Evolutionary conservation across 2,888 invertebrate species (phyloP).

Genomic region (Stenurella melanura): DNA sequence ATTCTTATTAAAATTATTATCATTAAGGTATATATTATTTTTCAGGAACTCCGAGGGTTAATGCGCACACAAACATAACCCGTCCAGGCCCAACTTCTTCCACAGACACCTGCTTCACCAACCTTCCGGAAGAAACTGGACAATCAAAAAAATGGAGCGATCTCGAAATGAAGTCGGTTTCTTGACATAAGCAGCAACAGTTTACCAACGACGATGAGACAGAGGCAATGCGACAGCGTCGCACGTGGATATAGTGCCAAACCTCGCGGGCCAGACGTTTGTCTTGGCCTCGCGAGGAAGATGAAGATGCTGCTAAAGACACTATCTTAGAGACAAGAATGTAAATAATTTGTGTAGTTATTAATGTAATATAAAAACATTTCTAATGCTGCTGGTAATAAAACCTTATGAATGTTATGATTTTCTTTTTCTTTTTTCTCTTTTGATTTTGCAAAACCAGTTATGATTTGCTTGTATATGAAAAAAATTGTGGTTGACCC

Average conservation of each 20-base stretch:
- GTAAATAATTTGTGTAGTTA: conserved; percentile 37
- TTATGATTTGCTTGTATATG: too few species aligned
- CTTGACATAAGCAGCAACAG: conserved; percentile 60
- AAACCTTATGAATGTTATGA: neutral
- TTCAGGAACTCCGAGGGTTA: conserved; percentile 17
- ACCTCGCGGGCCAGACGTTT: conserved; percentile 64
- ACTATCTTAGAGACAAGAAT: conserved; percentile 47
- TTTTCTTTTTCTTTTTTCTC: neutral
- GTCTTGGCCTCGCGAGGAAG: conserved; percentile 62
- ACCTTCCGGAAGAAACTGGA: conserved; percentile 62
- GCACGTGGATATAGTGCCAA: conserved; percentile 67
- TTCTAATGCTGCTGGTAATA: conserved; percentile 7
- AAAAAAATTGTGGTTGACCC: too few species aligned
- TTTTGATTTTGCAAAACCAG: too few species aligned
- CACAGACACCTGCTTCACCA: conserved; percentile 62
- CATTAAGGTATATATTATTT: neutral
- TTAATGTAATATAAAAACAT: neutral
- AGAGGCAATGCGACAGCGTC: conserved; percentile 57
- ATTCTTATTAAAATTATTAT: too few species aligned
- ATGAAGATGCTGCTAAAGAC: conserved; percentile 39
- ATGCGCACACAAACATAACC: conserved; percentile 43
- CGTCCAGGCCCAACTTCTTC: conserved; percentile 60
- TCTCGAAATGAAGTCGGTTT: conserved; percentile 61
- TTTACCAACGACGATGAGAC: neutral
- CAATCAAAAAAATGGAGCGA: conserved; percentile 37